Percentiles rank a stretch among this genome's conserved stretches.
Conservation (phyloP, 2,888 invertebrate genomes). For the Yponomeuta sedellus region DNA sequence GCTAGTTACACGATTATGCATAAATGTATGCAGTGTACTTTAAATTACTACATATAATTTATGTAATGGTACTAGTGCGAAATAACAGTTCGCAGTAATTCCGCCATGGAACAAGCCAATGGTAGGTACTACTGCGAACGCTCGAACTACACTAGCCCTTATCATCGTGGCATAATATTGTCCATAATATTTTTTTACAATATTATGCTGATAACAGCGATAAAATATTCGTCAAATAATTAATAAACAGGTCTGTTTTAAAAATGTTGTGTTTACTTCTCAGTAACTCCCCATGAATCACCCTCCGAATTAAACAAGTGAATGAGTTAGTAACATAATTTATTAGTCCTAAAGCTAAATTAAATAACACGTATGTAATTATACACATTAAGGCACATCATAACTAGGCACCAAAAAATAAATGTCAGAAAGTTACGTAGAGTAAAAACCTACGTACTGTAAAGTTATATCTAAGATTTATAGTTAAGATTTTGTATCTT, state of each 20-base stretch:
- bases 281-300: background rate
- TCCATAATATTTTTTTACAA: background rate
- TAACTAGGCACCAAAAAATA: background rate
- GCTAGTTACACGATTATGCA: too few species aligned
- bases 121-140: too few species aligned
- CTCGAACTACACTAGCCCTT: too few species aligned
- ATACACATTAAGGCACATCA: background rate
- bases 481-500: too few species aligned
- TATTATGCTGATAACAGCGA: background rate
- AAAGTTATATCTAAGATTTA: too few species aligned
- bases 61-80: too few species aligned
- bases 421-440: too few species aligned
- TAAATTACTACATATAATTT: too few species aligned
- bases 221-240: background rate
- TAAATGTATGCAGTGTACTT: background rate
- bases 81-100: too few species aligned
- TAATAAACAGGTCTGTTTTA: background rate
- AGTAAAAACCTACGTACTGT: too few species aligned
- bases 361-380: background rate
- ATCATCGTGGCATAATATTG: too few species aligned
- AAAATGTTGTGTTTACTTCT: background rate
- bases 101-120: too few species aligned
- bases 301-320: background rate
- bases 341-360: background rate
- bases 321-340: background rate